Percentiles rank a stretch among this genome's conserved stretches.
Evolutionary conservation across 1,140 invertebrate genomes (phyloP).

Genomic region (Daktulosphaira vitifoliae): DNA sequence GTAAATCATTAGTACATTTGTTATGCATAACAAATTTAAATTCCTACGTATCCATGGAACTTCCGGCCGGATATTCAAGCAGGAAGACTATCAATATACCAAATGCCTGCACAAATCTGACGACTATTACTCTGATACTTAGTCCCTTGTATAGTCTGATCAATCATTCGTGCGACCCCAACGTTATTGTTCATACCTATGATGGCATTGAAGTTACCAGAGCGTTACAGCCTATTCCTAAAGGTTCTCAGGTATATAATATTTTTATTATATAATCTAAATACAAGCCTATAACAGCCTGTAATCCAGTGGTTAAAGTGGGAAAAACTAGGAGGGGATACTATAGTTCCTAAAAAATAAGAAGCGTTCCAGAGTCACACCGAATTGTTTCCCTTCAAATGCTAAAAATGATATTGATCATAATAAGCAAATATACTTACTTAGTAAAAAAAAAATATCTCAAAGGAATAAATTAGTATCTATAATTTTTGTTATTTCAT

Average conservation of each 20-base stretch:
- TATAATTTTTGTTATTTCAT: too few relatives aligned
- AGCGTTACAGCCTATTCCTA: constrained; percentile 55
- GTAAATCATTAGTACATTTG: neutral
- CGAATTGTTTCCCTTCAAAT: too few relatives aligned
- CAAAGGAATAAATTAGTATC: too few relatives aligned
- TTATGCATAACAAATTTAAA: constrained; percentile 1
- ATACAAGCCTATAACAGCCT: too few relatives aligned
- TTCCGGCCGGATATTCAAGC: neutral
- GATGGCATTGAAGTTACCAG: constrained; percentile 48
- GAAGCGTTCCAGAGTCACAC: too few relatives aligned
- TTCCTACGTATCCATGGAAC: neutral
- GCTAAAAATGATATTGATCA: too few relatives aligned
- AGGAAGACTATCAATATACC: neutral
- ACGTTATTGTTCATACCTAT: constrained; percentile 57
- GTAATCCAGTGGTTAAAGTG: neutral
- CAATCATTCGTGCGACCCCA: constrained; percentile 89
- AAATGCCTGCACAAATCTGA: neutral
- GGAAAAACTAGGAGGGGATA: too few relatives aligned
- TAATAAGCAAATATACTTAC: too few relatives aligned
- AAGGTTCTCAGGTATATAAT: constrained; percentile 57
- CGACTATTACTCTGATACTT: constrained; percentile 44
- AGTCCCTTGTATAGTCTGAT: constrained; percentile 71
- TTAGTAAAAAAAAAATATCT: too few relatives aligned
- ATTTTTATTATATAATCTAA: too few relatives aligned
- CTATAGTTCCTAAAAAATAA: too few relatives aligned